Evolutionary conservation across 2,888 invertebrate species (phyloP).

Genomic region (Patella depressa): DNA sequence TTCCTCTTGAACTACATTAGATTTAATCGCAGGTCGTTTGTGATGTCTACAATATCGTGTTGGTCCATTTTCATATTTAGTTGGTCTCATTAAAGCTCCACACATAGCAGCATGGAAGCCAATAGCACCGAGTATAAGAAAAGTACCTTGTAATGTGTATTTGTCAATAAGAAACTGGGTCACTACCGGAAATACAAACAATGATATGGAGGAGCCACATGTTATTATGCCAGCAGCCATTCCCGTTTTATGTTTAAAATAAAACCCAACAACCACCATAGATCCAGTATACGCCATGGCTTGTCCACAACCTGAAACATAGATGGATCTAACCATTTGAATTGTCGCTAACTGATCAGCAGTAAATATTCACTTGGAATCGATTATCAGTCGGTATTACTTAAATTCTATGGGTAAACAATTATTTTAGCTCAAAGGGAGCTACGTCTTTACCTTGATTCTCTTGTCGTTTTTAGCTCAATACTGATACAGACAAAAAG

Average conservation of each 20-base stretch:
- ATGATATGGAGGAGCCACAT: neutral
- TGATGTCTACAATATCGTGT: neutral
- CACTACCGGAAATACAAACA: neutral
- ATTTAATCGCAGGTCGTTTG: neutral
- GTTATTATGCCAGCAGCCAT: neutral
- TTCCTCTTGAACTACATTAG: too few relatives aligned
- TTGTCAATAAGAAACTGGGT: neutral
- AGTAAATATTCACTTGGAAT: too few relatives aligned
- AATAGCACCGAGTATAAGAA: neutral
- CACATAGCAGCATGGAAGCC: neutral
- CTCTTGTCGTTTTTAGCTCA: too few relatives aligned
- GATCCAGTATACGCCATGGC: neutral
- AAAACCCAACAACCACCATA: neutral
- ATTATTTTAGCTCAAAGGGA: too few relatives aligned
- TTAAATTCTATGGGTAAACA: too few relatives aligned
- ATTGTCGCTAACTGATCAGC: too few relatives aligned
- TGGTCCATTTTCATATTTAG: neutral
- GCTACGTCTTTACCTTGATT: too few relatives aligned
- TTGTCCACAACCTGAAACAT: neutral
- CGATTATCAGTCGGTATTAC: too few relatives aligned
- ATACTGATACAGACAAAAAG: too few relatives aligned
- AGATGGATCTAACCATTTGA: neutral
- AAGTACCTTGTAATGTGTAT: neutral
- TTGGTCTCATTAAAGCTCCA: neutral
- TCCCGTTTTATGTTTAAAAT: neutral